A percentile compares a stretch with the other conserved stretches of the same genome.
Evolutionary conservation across 2,797 vertebrate species (phyloP).

Genomic region (Cirrhinus molitorella): DNA sequence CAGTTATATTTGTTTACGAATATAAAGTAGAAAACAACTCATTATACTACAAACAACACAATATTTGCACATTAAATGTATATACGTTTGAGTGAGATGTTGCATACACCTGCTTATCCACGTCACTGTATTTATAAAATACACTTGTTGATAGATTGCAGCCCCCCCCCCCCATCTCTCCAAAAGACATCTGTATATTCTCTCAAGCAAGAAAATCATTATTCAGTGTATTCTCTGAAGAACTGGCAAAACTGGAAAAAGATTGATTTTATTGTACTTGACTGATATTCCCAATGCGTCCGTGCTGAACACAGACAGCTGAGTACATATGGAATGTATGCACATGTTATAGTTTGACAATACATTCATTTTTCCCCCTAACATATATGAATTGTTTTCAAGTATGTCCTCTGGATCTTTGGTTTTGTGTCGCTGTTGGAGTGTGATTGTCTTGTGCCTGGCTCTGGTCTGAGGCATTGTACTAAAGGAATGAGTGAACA

Average conservation of each 20-base stretch:
- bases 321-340: constrained; percentile 14
- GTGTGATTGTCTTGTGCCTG: constrained; percentile 1
- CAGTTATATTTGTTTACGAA: not conserved
- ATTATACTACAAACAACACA: not conserved
- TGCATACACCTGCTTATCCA: constrained; percentile 29
- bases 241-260: constrained; percentile 37
- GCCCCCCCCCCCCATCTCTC: not conserved
- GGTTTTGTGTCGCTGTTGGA: not conserved
- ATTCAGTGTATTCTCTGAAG: constrained; percentile 37
- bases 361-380: not conserved
- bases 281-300: constrained; percentile 46
- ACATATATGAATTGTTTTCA: not conserved
- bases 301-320: constrained; percentile 23
- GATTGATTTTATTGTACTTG: constrained; percentile 36
- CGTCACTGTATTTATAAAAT: constrained; percentile 28
- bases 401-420: not conserved
- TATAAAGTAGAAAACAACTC: not conserved
- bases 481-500: constrained; percentile 4
- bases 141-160: constrained; percentile 48
- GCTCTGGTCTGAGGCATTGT: not conserved
- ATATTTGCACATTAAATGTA: not conserved
- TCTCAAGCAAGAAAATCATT: constrained; percentile 45
- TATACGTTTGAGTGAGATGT: not conserved
- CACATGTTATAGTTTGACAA: constrained; percentile 10
- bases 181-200: constrained; percentile 49